Evolutionary conservation across 2,113 vertebrate species (phyloP).

Genomic region (Hippoglossus stenolepis): DNA sequence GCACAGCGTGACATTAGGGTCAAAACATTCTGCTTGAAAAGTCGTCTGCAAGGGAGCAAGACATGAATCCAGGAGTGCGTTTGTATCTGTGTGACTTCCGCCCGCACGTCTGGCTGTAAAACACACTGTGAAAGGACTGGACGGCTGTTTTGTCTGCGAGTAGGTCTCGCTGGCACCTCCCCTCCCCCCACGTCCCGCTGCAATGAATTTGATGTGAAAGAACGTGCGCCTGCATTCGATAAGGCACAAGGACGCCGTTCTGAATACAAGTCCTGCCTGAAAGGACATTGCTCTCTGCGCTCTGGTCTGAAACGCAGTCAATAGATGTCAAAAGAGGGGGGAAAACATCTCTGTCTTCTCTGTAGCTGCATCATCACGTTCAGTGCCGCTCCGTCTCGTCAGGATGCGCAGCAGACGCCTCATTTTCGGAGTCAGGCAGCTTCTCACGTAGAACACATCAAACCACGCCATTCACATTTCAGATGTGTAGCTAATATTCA

Average conservation of each 20-base stretch:
- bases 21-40: slow-evolving; percentile 22
- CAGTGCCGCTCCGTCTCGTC: neutral
- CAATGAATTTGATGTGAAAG: slow-evolving; percentile 40
- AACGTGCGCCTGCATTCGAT: slow-evolving; percentile 58
- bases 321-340: neutral
- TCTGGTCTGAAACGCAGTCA: neutral
- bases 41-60: slow-evolving; percentile 7
- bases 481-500: neutral
- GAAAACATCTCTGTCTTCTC: neutral
- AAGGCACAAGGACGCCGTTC: slow-evolving; percentile 61
- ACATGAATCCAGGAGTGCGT: slow-evolving; percentile 7
- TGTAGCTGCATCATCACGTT: neutral
- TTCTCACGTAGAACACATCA: neutral
- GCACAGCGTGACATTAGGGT: slow-evolving; percentile 24
- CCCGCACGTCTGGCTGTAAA: slow-evolving; percentile 7
- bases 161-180: neutral
- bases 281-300: slow-evolving; percentile 14
- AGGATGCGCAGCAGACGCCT: neutral
- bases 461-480: neutral
- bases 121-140: slow-evolving; percentile 8
- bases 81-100: slow-evolving; percentile 11
- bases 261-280: slow-evolving; percentile 52
- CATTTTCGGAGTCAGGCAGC: neutral
- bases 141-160: slow-evolving; percentile 62
- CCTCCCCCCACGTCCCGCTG: neutral